phyloP scores from a whole-genome alignment of 2,888 invertebrate species.

The Aphodius granarius region DNA sequence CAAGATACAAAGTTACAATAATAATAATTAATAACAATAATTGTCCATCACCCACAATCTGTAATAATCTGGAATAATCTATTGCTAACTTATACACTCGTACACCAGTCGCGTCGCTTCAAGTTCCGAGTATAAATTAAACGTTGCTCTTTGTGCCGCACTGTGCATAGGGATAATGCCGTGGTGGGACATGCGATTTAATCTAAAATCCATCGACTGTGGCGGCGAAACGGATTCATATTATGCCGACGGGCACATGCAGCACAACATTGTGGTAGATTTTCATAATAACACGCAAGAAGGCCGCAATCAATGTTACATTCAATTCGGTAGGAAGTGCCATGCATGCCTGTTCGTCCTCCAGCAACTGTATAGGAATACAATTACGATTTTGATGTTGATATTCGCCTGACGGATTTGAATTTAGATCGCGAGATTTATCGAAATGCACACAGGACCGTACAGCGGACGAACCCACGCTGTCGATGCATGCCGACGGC shows the following conservation, averaged over 20 bases:
- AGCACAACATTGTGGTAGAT: neutral
- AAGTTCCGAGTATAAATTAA: neutral
- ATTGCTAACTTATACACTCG: neutral
- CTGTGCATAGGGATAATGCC: neutral
- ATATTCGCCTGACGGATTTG: neutral
- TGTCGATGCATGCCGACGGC: neutral
- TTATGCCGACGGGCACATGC: neutral
- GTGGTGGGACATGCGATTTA: neutral
- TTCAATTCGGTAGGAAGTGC: neutral
- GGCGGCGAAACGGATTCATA: neutral
- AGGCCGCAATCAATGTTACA: neutral
- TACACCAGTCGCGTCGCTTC: neutral
- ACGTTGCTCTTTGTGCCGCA: neutral
- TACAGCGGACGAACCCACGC: too few relatives aligned
- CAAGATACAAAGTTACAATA: too few relatives aligned
- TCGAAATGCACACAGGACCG: neutral
- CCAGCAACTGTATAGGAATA: neutral
- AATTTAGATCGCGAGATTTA: neutral
- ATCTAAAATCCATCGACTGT: neutral
- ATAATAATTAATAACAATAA: too few relatives aligned
- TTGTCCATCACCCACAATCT: too few relatives aligned
- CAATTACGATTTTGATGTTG: neutral
- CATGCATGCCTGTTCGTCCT: neutral
- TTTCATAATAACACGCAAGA: neutral
- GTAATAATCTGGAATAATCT: too few relatives aligned